Evolutionary conservation across 2,113 vertebrate species (phyloP), one percentile per base, ranked within the genome.

Genomic region (Ictalurus punctatus): DNA sequence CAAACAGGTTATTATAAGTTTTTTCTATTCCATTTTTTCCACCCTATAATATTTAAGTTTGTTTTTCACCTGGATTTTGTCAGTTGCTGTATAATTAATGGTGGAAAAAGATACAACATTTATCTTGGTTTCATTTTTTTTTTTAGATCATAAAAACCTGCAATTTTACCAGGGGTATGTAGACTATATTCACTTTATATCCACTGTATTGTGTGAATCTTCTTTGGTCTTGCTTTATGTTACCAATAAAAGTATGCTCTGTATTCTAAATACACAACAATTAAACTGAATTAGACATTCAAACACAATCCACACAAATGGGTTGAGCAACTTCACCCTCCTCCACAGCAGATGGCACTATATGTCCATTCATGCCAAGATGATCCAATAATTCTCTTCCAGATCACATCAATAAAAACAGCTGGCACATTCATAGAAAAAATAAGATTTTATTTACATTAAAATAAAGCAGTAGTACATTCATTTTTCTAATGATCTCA

Each of bases 371-470:
- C 73, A 44, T 21, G 23, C 34, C 6, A 76, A 21, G 6, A 69
- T 16, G 2, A 69, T 6, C 23, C 48, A 52, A 23, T 79, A 54
- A 52, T 7, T 44, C 37, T 23, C 7, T 21, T 21, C 19, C 7
- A 48, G 5, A 17, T 79, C 23, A 48, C 74, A 52, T 54, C 48
- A 54, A 13, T 56, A 56, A 80, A 17, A 48, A 80, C 52, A 78
- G 12, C 40, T 56, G 59, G 25, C 17, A 61, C n/a, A 40, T 21
- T 25, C 13, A 67, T 81, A 81, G 21, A 90, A 87, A 87, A 84
- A 91, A 87, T 76, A 84, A 86, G 10, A 58, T 13, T 91, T 27
- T 90, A 19, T 94, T 94, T 93, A 93, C 92, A 93, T 79, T 13
- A 89, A 90, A 84, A 12, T 79, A 81, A 85, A 86, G 40, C 58